A percentile compares a stretch with the other conserved stretches of the same genome.
These are phyloP conservation scores for Leptinotarsa lineolata DNA, from an alignment of 1,140 invertebrate species.

Conservation along the genomic window DNA sequence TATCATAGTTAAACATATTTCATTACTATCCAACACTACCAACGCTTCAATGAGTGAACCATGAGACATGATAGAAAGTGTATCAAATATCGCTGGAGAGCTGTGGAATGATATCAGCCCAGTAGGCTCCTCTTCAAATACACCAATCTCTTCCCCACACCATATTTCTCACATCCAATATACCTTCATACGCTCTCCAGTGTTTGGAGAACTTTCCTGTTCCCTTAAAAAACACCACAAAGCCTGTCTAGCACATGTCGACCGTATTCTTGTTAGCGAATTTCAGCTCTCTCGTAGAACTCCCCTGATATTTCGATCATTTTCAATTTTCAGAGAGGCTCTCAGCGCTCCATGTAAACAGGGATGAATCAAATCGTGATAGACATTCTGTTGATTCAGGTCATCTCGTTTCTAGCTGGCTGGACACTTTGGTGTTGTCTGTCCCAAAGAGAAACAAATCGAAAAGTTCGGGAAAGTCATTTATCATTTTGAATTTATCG, in stretches of 20 bases:
- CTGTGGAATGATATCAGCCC: too few relatives aligned
- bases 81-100: too few relatives aligned
- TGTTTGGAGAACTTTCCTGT: background rate
- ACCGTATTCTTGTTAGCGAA: constrained; percentile 18
- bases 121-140: too few relatives aligned
- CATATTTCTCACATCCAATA: too few relatives aligned
- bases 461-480: background rate
- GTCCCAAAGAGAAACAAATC: background rate
- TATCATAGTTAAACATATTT: too few relatives aligned
- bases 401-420: background rate
- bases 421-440: background rate
- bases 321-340: constrained; percentile 14
- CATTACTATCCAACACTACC: too few relatives aligned
- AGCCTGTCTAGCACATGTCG: background rate
- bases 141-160: too few relatives aligned
- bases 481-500: background rate
- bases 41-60: too few relatives aligned
- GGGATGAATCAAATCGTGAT: constrained; percentile 11
- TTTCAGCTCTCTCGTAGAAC: background rate
- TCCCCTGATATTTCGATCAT: background rate
- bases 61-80: too few relatives aligned
- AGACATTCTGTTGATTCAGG: constrained; percentile 11
- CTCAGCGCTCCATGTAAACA: constrained; percentile 8
- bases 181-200: background rate
- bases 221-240: background rate